A percentile compares a stretch with the other conserved stretches of the same genome.
These are phyloP conservation scores for Morpho deidamia DNA, from an alignment of 2,888 invertebrate genomes.

Conservation along the genomic window DNA sequence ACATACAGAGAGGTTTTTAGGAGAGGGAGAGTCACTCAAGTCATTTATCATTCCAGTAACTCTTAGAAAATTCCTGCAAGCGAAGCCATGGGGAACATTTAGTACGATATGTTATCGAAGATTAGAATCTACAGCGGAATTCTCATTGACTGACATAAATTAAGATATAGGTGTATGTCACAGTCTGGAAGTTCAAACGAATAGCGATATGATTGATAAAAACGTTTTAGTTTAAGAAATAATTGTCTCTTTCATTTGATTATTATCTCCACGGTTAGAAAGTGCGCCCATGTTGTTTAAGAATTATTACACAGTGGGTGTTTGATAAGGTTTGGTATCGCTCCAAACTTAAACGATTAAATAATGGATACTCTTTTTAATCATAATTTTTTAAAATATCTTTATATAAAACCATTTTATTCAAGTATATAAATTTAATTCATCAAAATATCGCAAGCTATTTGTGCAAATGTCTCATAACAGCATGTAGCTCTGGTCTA, in stretches of 20 bases:
- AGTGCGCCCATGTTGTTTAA: slow-evolving; percentile 11
- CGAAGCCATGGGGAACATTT: neutral
- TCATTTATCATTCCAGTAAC: too few relatives aligned
- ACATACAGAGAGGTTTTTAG: too few relatives aligned
- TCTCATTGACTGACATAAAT: slow-evolving; percentile 2
- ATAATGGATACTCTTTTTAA: too few relatives aligned
- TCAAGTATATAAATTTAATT: too few relatives aligned
- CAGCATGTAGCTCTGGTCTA: too few relatives aligned
- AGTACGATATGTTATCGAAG: neutral
- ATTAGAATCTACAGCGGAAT: slow-evolving; percentile 1
- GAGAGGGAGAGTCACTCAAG: too few relatives aligned
- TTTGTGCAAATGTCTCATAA: too few relatives aligned
- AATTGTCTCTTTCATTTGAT: slow-evolving; percentile 12
- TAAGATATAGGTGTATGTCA: slow-evolving; percentile 19
- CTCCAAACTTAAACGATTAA: neutral
- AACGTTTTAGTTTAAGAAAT: slow-evolving; percentile 18
- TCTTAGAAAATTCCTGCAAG: neutral
- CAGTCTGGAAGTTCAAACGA: slow-evolving; percentile 6
- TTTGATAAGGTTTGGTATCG: neutral
- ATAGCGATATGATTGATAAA: slow-evolving; percentile 17
- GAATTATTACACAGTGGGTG: slow-evolving; percentile 1
- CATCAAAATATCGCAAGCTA: too few relatives aligned
- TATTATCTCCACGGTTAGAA: slow-evolving; percentile 17
- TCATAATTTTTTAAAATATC: too few relatives aligned
- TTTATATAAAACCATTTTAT: too few relatives aligned